Evolutionary conservation across 2,888 invertebrate genomes (phyloP), one percentile per base, ranked within the genome.

Genomic region (Drosophila hamatofila): DNA sequence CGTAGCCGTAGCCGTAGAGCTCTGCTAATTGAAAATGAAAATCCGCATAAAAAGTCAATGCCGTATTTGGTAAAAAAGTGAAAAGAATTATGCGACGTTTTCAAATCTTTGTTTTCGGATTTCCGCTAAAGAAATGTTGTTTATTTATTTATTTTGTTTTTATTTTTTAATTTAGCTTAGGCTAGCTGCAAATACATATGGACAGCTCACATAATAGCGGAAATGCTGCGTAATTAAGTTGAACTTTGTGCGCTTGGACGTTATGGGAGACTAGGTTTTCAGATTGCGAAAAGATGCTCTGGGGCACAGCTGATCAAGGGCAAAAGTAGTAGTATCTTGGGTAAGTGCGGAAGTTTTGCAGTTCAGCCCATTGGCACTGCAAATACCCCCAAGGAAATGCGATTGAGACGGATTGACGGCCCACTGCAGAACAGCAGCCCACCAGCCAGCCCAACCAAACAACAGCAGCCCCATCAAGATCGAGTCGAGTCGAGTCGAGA

Each of bases 1-100:
- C 55, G 46, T 69, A 21, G 51, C 66, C 77, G 57, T 72, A 42
- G 74, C 63, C 51, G 48, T 69, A 18, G 51, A 39, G 74, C 62
- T 48, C 49, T 56, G 64, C 65, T 73, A 88, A 88, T 78, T 79
- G 75, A 78, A 85, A 87, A 82, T 72, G 78, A 81, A 70, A 72
- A 75, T 72, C 61, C 63, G 57, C 66, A 72, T 57, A 74, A 79
- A 77, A 60, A 63, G 55, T 49, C 75, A 68, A 68, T 57, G 51
- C 87, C 88, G 68, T 77, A 89, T 89, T 89, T 81, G 88, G 89
- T 73, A 62, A 78, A 78, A 83, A 77, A 83, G 86, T 88, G 87
- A 87, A 87, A 87, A 88, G 82, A 85, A 87, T 83, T 78, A 80
- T 84, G 77, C 80, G 86, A 73, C 48, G 71, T 76, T 75, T 80